These are phyloP conservation scores for Hirtodrosophila cameraria DNA, from an alignment of 2,888 invertebrate species.

Conservation along the genomic window DNA sequence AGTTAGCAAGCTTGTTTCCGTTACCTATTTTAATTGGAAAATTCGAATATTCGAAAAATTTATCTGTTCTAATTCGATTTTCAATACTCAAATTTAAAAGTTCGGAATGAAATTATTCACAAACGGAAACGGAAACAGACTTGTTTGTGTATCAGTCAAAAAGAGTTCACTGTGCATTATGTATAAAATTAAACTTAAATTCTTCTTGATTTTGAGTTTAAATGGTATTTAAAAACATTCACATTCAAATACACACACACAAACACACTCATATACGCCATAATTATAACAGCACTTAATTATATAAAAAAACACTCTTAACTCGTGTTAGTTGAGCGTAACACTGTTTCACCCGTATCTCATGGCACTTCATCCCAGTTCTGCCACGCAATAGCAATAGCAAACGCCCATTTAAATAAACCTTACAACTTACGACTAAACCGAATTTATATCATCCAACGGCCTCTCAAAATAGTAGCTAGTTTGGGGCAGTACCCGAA, in stretches of 20 bases:
- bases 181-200: conserved; percentile 10
- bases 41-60: too few relatives aligned
- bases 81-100: too few relatives aligned
- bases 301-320: conserved; percentile 2
- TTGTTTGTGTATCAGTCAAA: neutral
- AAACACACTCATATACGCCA: neutral
- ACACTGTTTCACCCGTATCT: neutral
- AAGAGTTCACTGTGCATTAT: conserved; percentile 2
- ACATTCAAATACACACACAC: neutral
- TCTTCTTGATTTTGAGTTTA: neutral
- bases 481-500: neutral
- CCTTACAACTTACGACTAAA: conserved; percentile 35
- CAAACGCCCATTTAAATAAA: conserved; percentile 11
- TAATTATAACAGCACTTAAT: conserved; percentile 7
- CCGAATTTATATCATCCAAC: conserved; percentile 61
- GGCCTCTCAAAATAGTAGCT: conserved; percentile 17
- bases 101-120: too few relatives aligned
- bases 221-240: neutral
- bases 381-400: conserved; percentile 12
- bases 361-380: conserved; percentile 7
- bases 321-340: conserved; percentile 1
- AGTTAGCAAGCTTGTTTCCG: too few relatives aligned
- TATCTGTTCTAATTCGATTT: too few relatives aligned
- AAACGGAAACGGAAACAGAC: too few relatives aligned
- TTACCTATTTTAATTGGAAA: too few relatives aligned